Evolutionary conservation across 2,888 invertebrate genomes (phyloP), one percentile per base, ranked within the genome.

Genomic region (Entomobrya multifasciata): DNA sequence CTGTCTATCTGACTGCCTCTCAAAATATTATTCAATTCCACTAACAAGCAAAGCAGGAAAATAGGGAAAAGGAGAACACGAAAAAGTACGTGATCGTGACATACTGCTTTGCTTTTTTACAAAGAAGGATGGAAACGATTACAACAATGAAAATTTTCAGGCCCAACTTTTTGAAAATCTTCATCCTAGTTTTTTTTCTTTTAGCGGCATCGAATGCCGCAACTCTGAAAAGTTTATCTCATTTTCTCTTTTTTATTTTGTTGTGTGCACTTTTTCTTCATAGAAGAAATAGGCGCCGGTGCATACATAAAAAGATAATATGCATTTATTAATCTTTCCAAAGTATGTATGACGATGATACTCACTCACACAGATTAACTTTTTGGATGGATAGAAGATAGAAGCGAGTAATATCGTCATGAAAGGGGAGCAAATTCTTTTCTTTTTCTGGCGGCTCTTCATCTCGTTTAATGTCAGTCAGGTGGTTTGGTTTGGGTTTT

Each of bases 311-410:
- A 67, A 67, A 44, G 67, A 17, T 67, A 67, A 20, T 44, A 44
- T 67, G 67, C 67, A 44, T 67, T 67, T 67, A 67, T 67, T 67
- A 67, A 67, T 67, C 67, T 41, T 67, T 65, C 17, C 44, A 67
- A 67, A 44, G 41, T 44, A 67, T 44, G 22, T 41, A 65, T 65
- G 41, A 41, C 6, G 41, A 36, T 36, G 36, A 36, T 36, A 36
- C 36, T 36, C 36, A 13, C 62, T 11, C n/a, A 36, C 20, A 67
- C 65, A 67, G 65, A 67, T 67, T 67, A 67, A 67, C 65, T 67
- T 36, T 67, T 41, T 20, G 65, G 41, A 36, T 67, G 41, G 41
- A 41, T 65, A 62, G 20, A 8, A 62, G 17, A 22, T 36, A 22
- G 44, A 44, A 22, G 36, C 36, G 36, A 36, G 36, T 36, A 36